phyloP scores from a whole-genome alignment of 2,797 vertebrate species.

The Aplochiton taeniatus region DNA sequence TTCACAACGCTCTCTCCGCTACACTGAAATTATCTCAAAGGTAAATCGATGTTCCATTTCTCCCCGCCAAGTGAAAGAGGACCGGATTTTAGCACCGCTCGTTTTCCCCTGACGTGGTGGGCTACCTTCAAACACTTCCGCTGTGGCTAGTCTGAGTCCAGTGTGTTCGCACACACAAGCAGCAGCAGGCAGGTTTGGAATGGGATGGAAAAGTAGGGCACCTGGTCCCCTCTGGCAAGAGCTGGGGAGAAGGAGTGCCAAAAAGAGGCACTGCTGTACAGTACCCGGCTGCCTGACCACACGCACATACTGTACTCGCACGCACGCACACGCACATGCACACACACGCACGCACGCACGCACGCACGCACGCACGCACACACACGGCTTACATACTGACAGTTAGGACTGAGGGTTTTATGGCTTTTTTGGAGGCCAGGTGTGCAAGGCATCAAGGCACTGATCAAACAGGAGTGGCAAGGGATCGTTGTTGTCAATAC shows the following conservation, averaged over 20 bases:
- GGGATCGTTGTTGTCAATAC: too few species aligned
- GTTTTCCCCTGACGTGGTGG: neutral
- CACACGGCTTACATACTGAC: neutral
- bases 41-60: slow-evolving; percentile 8
- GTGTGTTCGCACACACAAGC: too few species aligned
- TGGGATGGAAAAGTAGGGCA: neutral
- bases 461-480: too few species aligned
- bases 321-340: slow-evolving; percentile 1
- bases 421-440: too few species aligned
- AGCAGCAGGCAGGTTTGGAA: neutral
- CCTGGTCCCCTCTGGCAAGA: neutral
- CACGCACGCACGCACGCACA: slow-evolving; percentile 2
- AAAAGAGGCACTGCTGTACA: neutral
- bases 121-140: neutral
- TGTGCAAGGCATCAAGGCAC: too few species aligned
- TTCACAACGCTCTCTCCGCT: neutral
- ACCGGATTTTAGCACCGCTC: slow-evolving; percentile 18
- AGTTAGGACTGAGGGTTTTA: too few species aligned
- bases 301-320: slow-evolving; percentile 1
- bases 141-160: neutral
- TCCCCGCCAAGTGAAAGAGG: slow-evolving; percentile 7
- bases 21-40: slow-evolving; percentile 8
- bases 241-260: neutral
- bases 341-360: slow-evolving; percentile 3
- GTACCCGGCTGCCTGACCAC: neutral